These are phyloP conservation scores for Hydrozoanthus gracilis DNA, from an alignment of 92 coral and sea anemone genomes.

Conservation along the genomic window DNA sequence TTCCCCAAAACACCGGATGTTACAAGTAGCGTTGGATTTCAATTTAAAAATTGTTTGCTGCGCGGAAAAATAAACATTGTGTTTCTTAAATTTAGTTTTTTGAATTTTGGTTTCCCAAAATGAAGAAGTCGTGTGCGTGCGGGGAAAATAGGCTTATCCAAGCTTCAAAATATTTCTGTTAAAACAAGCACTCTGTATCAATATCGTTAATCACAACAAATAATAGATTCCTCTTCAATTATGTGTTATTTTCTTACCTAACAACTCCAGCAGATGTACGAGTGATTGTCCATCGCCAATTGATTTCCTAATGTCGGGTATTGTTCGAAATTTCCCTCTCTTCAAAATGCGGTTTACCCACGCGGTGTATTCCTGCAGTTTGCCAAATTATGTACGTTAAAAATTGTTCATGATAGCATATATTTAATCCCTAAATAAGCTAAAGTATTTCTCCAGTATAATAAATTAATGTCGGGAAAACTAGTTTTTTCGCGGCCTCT, in stretches of 20 bases:
- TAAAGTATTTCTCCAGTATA: too few species aligned
- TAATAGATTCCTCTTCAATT: constrained; percentile 13
- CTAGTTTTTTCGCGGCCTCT: background rate
- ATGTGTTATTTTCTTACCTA: constrained; percentile 67
- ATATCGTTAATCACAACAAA: constrained; percentile 27
- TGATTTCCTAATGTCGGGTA: constrained; percentile 89
- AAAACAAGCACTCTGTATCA: constrained; percentile 20
- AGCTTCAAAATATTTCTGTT: background rate
- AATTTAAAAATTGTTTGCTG: background rate
- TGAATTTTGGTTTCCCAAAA: background rate
- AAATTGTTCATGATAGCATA: background rate
- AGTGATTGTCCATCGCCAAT: constrained; percentile 92
- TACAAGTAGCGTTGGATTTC: background rate
- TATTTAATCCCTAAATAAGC: too few species aligned
- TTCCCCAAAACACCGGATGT: background rate
- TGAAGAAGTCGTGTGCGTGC: background rate
- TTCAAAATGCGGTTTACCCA: constrained; percentile 86
- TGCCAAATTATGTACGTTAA: background rate
- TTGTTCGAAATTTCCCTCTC: constrained; percentile 76
- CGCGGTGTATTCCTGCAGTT: constrained; percentile 84
- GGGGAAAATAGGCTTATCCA: background rate
- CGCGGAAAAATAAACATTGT: background rate
- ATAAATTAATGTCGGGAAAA: background rate
- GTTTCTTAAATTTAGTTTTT: background rate
- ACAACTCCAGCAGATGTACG: constrained; percentile 85